These are phyloP conservation scores for Tenrec ecaudatus DNA, from an alignment of 2,113 vertebrate species.

Conservation along the genomic window DNA sequence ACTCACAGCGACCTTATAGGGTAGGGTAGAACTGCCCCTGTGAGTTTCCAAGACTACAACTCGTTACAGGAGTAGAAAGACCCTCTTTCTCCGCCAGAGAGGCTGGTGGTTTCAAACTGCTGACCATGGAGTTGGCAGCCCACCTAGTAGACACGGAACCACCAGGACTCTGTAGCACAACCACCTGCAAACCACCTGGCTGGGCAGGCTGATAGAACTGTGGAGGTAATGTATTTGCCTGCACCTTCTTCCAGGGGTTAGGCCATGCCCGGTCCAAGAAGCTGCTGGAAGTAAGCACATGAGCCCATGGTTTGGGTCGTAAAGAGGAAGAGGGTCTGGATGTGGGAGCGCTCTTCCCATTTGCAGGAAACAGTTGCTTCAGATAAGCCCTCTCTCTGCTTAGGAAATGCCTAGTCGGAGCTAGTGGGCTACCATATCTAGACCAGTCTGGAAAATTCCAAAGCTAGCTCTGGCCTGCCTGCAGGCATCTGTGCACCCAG, in stretches of 20 bases:
- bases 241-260: too few species aligned
- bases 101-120: too few species aligned
- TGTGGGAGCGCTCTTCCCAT: fast-evolving
- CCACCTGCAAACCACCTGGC: background rate
- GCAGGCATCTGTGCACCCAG: background rate
- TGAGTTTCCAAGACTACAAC: too few species aligned
- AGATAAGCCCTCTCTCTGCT: background rate
- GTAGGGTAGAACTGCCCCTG: too few species aligned
- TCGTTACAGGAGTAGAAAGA: too few species aligned
- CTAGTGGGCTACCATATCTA: background rate
- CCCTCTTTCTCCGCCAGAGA: too few species aligned
- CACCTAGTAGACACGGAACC: too few species aligned
- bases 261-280: fast-evolving
- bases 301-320: background rate
- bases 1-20: too few species aligned
- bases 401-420: background rate
- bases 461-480: too few species aligned
- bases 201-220: background rate
- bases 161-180: background rate
- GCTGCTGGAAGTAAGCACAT: too few species aligned
- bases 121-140: too few species aligned
- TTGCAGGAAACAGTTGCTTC: background rate
- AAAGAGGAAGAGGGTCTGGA: fast-evolving
- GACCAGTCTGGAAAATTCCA: background rate
- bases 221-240: fast-evolving